Evolutionary conservation across 2,797 vertebrate genomes (phyloP).

Genomic region (Danio aesculapii): DNA sequence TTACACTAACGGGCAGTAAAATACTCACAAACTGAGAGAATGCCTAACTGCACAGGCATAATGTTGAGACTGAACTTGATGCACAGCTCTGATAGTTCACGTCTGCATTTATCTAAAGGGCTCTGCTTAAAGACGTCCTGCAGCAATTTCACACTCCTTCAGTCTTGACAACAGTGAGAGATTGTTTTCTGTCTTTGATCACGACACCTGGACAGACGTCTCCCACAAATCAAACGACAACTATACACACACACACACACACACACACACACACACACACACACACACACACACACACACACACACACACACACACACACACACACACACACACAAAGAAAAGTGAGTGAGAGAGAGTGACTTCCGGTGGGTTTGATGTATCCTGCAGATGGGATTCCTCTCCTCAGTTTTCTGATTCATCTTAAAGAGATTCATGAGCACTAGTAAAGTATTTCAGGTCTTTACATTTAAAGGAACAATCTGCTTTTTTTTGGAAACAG

Average conservation of each 20-base stretch:
- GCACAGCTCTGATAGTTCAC: not conserved
- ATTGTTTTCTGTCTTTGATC: conserved; percentile 22
- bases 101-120: not conserved
- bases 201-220: conserved; percentile 24
- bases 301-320: too few relatives aligned
- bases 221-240: conserved; percentile 21
- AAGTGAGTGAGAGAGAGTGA: too few relatives aligned
- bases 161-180: not conserved
- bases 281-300: too few relatives aligned
- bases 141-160: conserved; percentile 1
- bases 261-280: not conserved
- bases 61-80: too few relatives aligned
- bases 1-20: too few relatives aligned
- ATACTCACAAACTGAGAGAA: too few relatives aligned
- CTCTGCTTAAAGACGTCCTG: not conserved
- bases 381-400: not conserved
- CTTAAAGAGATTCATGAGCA: not conserved
- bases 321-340: too few relatives aligned
- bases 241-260: not conserved
- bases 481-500: too few relatives aligned
- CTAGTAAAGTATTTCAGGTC: not conserved
- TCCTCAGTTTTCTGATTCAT: conserved; percentile 9
- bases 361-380: conserved; percentile 1
- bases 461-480: too few relatives aligned
- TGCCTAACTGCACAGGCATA: too few relatives aligned